Percentiles rank a stretch among this genome's conserved stretches.
These are phyloP conservation scores for Perizoma affinitatum DNA, from an alignment of 2,888 invertebrate genomes.

Conservation along the genomic window DNA sequence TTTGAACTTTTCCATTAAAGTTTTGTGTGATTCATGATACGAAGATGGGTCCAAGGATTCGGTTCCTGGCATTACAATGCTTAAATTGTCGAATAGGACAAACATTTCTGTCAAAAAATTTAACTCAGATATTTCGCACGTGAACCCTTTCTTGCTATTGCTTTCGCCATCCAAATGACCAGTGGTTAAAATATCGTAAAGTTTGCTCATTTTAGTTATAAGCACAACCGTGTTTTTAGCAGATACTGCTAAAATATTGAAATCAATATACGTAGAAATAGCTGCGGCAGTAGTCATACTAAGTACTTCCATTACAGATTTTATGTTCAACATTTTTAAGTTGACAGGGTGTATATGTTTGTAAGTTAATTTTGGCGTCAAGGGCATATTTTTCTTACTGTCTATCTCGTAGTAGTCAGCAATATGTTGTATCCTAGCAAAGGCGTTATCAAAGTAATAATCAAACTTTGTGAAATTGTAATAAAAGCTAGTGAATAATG, in stretches of 20 bases:
- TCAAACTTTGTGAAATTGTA: slow-evolving; percentile 25
- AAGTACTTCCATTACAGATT: slow-evolving; percentile 26
- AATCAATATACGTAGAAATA: slow-evolving; percentile 28
- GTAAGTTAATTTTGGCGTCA: slow-evolving; percentile 28
- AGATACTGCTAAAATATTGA: slow-evolving; percentile 12
- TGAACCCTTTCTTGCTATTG: slow-evolving; percentile 1
- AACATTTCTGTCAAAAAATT: slow-evolving; percentile 15
- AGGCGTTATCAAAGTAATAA: slow-evolving; percentile 5
- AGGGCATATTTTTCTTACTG: slow-evolving; percentile 12
- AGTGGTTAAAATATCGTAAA: slow-evolving; percentile 21
- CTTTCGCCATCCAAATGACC: slow-evolving; percentile 9
- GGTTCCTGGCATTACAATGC: neutral
- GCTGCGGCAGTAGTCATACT: slow-evolving; percentile 30
- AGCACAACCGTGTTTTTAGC: slow-evolving; percentile 21
- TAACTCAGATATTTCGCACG: slow-evolving; percentile 5
- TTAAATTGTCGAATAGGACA: slow-evolving; percentile 12
- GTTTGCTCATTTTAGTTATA: slow-evolving; percentile 24
- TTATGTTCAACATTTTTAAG: slow-evolving; percentile 16
- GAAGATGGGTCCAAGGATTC: neutral
- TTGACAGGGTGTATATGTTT: slow-evolving; percentile 18
- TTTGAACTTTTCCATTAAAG: slow-evolving; percentile 11
- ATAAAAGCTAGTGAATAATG: slow-evolving; percentile 23
- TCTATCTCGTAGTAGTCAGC: slow-evolving; percentile 22
- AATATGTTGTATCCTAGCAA: slow-evolving; percentile 19
- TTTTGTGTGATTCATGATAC: neutral